Conservation (phyloP, 92 coral and sea anemone species). For the Muricea muricata region DNA sequence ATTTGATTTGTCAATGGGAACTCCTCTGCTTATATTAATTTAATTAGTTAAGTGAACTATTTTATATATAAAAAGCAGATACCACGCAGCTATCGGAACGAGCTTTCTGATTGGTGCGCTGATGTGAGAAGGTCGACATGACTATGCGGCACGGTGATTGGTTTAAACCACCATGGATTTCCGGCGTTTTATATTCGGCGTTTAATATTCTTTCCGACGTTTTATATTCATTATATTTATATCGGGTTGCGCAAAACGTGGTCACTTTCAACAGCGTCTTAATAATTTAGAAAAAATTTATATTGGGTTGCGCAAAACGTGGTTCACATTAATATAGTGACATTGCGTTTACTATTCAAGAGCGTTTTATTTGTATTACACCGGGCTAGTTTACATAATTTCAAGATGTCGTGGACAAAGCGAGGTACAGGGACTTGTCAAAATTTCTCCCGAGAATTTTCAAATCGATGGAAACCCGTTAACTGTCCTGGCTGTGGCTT, state of each 20-base stretch:
- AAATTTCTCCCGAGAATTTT: neutral
- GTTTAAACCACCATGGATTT: too few species aligned
- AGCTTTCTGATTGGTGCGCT: neutral
- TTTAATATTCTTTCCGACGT: too few species aligned
- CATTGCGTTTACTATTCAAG: too few species aligned
- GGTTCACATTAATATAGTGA: neutral
- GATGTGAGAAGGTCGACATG: neutral
- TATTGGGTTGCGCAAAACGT: too few species aligned
- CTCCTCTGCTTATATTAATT: too few species aligned
- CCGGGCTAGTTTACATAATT: neutral
- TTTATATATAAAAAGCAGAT: too few species aligned
- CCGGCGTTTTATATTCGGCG: too few species aligned
- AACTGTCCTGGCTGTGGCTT: neutral
- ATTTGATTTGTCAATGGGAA: too few species aligned
- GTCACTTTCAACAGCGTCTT: neutral
- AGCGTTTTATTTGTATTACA: too few species aligned
- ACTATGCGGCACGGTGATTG: neutral
- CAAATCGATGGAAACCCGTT: slow-evolving; percentile 15
- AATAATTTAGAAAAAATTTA: neutral
- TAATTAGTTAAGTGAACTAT: too few species aligned
- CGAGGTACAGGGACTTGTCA: neutral
- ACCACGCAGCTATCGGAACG: neutral
- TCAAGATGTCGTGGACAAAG: neutral
- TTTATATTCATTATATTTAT: too few species aligned
- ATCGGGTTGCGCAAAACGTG: too few species aligned